A percentile compares a stretch with the other conserved stretches of the same genome.
Conservation (phyloP, 1,140 invertebrate genomes). For the Anastrepha ludens region DNA sequence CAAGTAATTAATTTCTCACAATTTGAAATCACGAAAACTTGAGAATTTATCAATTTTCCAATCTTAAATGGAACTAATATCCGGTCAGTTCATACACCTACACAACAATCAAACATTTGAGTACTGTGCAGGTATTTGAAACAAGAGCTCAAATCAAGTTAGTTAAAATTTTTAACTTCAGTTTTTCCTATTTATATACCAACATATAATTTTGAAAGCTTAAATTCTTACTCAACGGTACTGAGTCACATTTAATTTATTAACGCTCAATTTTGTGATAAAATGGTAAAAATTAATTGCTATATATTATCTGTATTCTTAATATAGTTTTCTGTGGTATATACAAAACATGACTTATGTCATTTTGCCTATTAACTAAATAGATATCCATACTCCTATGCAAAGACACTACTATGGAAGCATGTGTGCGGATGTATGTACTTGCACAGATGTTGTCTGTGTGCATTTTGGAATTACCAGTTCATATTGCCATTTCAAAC, state of each 20-base stretch:
- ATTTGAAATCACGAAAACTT: neutral
- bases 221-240: too few species aligned
- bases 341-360: neutral
- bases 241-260: too few species aligned
- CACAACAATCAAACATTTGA: neutral
- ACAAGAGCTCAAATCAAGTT: too few species aligned
- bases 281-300: too few species aligned
- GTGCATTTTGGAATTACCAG: neutral
- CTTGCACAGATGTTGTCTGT: neutral
- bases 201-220: too few species aligned
- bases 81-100: neutral
- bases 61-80: neutral
- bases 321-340: neutral
- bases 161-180: too few species aligned
- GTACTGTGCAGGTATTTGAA: neutral
- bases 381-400: neutral
- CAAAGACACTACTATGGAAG: neutral
- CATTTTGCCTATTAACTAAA: neutral
- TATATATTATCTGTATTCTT: neutral
- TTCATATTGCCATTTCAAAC: slow-evolving; percentile 3
- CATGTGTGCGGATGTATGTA: too few species aligned
- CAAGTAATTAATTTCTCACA: neutral
- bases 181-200: too few species aligned
- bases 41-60: neutral
- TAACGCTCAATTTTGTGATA: too few species aligned